phyloP scores from a whole-genome alignment of 2,113 vertebrate species.

The Phaetusa simplex region DNA sequence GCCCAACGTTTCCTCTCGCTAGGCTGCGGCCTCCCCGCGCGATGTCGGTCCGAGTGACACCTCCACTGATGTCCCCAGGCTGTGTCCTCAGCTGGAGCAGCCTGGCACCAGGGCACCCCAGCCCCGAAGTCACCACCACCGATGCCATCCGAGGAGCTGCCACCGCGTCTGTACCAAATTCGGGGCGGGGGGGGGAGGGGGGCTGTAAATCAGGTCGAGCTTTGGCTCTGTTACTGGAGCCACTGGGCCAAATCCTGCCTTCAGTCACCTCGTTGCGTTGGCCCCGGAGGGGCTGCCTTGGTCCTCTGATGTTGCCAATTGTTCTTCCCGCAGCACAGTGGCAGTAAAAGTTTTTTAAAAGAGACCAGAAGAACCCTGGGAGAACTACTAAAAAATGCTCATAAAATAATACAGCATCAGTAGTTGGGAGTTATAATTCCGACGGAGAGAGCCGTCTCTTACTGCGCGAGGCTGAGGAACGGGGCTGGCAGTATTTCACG shows the following conservation, averaged over 20 bases:
- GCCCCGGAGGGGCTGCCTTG: background rate
- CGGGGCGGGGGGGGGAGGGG: background rate
- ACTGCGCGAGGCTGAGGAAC: background rate
- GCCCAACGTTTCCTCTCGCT: background rate
- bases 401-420: background rate
- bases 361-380: background rate
- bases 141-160: background rate
- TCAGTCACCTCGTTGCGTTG: background rate
- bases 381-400: constrained; percentile 2
- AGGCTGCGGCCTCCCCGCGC: background rate
- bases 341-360: background rate
- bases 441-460: background rate
- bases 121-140: background rate
- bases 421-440: background rate
- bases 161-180: background rate
- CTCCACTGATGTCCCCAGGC: background rate
- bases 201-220: background rate
- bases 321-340: background rate
- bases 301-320: background rate
- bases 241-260: background rate
- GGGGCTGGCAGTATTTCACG: background rate
- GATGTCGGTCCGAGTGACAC: background rate
- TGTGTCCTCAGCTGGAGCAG: background rate
- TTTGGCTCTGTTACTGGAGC: background rate
- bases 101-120: background rate